Evolutionary conservation across 2,888 invertebrate species (phyloP).

Genomic region (Heliconius ethilla): DNA sequence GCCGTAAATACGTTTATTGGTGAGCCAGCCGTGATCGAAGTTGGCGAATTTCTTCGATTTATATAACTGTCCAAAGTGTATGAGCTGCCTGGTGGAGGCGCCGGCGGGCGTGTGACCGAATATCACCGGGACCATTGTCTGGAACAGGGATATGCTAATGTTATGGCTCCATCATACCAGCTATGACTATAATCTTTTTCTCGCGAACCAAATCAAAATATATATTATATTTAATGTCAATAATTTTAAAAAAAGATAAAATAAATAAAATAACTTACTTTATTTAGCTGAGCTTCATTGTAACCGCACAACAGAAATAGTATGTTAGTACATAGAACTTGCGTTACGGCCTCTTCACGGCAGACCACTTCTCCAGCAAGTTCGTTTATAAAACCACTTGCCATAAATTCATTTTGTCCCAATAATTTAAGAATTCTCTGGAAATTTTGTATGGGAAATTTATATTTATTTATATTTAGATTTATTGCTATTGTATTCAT

Average conservation of each 20-base stretch:
- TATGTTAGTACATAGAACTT: conserved; percentile 82
- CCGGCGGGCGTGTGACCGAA: conserved; percentile 79
- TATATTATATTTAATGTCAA: no score
- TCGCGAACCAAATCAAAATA: no score
- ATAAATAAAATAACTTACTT: conserved; percentile 59
- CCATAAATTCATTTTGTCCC: conserved; percentile 82
- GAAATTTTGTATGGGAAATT: conserved; percentile 44
- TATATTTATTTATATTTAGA: not conserved
- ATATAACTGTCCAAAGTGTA: conserved; percentile 77
- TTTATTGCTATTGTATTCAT: not conserved
- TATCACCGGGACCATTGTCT: conserved; percentile 79
- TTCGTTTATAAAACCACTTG: conserved; percentile 77
- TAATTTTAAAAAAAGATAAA: not conserved
- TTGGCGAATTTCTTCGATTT: conserved; percentile 74
- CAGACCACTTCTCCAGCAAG: conserved; percentile 76
- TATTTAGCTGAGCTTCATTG: conserved; percentile 76
- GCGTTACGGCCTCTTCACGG: conserved; percentile 73
- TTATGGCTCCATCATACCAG: no score
- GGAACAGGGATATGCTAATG: conserved; percentile 48
- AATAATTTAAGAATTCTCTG: conserved; percentile 67
- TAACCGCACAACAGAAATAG: conserved; percentile 84
- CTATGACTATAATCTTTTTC: no score
- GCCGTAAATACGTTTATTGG: conserved; percentile 74
- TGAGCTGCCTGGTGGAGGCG: conserved; percentile 73
- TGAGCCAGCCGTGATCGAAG: conserved; percentile 74